Base-by-base conservation (phyloP, 2,888 invertebrate species). In the Macaria notata region DNA sequence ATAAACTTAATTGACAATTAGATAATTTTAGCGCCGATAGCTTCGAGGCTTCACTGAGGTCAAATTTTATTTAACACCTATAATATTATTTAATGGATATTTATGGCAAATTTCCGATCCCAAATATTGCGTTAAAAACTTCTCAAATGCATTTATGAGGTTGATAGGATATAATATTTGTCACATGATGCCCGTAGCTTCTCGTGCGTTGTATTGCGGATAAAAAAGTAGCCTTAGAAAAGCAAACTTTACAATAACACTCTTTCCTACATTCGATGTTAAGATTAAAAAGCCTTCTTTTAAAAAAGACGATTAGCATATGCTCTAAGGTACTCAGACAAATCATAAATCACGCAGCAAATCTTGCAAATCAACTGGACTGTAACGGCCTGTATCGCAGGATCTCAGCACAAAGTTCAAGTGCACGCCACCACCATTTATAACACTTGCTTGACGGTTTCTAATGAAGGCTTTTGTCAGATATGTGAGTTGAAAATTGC, bases 361-460 rank as follows among this genome's bases (percentile, higher is more conserved):
- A 36, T 4, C 33, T 36, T 36, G 33, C 7, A 36, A 36, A 4
- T 36, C 33, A 7, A 4, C 33, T 31, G 49, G 30, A 19, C 52
- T 54, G 31, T 31, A 43, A 45, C 48, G 51, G 41, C 50, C 46
- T 54, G 33, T 64, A 64, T 64, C 59, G 48, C 49, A 61, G 55
- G 49, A 63, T 63, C 62, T 56, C 42, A 55, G 42, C 38, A 50
- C 50, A 59, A 59, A 65, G 63, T 65, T 65, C 63, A 62, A 65
- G 62, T 56, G 55, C 60, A 61, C 42, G 19, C 3, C 50, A 31
- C 38, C 47, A 54, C 59, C 63, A 63, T 65, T 64, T 61, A 65
- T 63, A 57, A 50, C 36, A 52, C 54, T 31, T 1, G 9, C 44
- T 54, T 59, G 65, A 57, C 60, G 51, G 49, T 58, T 58, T 59